These are phyloP conservation scores for Candoia aspera DNA, from an alignment of 2,113 vertebrate genomes.

Conservation along the genomic window DNA sequence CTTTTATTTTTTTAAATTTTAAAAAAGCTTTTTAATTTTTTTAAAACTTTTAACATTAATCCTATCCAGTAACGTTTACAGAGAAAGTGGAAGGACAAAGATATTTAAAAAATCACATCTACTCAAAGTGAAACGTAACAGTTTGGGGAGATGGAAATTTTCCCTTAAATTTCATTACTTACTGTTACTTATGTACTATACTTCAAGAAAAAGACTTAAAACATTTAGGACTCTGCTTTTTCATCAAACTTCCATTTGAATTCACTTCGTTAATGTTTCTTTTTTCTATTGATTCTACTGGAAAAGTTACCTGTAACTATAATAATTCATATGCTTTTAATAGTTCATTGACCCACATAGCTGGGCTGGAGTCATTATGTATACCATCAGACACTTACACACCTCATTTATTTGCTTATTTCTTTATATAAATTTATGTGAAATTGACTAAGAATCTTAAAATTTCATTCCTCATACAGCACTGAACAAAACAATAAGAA, in stretches of 20 bases:
- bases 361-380: background rate
- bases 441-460: background rate
- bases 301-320: background rate
- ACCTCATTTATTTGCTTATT: no score
- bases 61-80: background rate
- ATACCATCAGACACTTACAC: background rate
- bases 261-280: background rate
- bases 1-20: background rate
- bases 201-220: background rate
- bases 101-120: background rate
- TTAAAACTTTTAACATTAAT: background rate
- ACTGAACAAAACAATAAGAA: fast-evolving
- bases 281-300: background rate
- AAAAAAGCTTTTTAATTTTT: no score
- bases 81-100: background rate
- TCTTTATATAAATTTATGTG: no score
- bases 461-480: background rate
- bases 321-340: no score
- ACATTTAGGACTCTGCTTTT: no score
- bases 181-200: background rate
- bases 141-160: background rate
- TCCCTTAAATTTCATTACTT: background rate
- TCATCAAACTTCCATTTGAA: background rate
- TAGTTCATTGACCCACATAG: no score
- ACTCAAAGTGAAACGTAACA: background rate